Evolutionary conservation across 2,797 vertebrate species (phyloP).

Genomic region (Sebastes steindachneri): DNA sequence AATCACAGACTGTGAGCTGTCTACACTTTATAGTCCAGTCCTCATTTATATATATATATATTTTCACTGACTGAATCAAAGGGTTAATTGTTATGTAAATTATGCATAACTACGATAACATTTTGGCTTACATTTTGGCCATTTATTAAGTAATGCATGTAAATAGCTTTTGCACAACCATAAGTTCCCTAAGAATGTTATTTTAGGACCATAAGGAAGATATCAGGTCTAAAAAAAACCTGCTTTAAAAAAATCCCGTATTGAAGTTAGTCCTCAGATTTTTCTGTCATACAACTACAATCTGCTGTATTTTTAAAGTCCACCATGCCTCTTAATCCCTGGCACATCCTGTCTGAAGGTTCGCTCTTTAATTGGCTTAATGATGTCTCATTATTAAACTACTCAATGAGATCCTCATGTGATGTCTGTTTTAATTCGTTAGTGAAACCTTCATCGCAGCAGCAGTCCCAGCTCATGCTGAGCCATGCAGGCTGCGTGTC

Average conservation of each 20-base stretch:
- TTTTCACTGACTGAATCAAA: neutral
- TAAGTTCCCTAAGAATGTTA: neutral
- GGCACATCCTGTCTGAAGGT: conserved; percentile 32
- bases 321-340: conserved; percentile 8
- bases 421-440: conserved; percentile 58
- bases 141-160: neutral
- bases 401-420: conserved; percentile 51
- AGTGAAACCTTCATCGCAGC: conserved; percentile 53
- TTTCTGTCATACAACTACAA: neutral
- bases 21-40: neutral
- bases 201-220: neutral
- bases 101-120: neutral
- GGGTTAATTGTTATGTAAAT: neutral
- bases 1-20: neutral
- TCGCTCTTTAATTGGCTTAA: conserved; percentile 61
- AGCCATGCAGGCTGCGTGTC: conserved; percentile 42
- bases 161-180: neutral
- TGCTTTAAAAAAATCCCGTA: neutral
- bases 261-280: neutral
- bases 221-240: neutral
- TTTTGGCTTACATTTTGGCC: neutral
- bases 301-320: neutral
- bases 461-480: conserved; percentile 45
- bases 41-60: neutral
- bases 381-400: conserved; percentile 59